phyloP scores from a whole-genome alignment of 2,888 invertebrate species.

The Piscicola geometra region DNA sequence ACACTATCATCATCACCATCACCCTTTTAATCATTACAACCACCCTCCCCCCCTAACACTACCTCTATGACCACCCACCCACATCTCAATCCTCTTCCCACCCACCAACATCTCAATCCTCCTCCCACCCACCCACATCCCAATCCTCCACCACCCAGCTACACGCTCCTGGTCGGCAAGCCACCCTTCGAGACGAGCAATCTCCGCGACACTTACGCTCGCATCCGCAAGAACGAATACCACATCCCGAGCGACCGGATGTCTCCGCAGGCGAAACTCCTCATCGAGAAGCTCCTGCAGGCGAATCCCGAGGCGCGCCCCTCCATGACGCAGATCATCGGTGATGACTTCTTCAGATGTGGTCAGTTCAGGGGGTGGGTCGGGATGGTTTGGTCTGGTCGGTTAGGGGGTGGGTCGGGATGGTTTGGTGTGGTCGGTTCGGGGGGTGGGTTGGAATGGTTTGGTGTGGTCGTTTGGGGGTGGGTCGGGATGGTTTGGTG shows the following conservation, averaged over 20 bases:
- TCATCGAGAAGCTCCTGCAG: constrained; percentile 58
- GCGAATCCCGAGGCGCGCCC: constrained; percentile 58
- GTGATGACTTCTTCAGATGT: constrained; percentile 52
- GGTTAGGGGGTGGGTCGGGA: neutral
- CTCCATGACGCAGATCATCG: constrained; percentile 54
- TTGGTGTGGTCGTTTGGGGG: too few species aligned
- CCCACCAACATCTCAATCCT: too few species aligned
- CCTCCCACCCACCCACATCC: too few species aligned
- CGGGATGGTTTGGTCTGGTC: too few species aligned
- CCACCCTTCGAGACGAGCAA: constrained; percentile 96
- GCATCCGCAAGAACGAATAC: constrained; percentile 92
- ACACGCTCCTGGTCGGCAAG: constrained; percentile 88
- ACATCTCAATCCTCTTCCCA: too few species aligned
- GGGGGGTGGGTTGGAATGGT: neutral
- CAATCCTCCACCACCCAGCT: constrained; percentile 55
- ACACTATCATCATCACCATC: too few species aligned
- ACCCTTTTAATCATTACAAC: too few species aligned
- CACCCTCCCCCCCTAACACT: too few species aligned
- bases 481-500: too few species aligned
- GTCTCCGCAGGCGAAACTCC: constrained; percentile 49
- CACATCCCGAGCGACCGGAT: constrained; percentile 60
- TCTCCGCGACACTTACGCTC: constrained; percentile 87
- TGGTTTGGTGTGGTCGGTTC: too few species aligned
- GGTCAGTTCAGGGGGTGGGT: constrained; percentile 43
- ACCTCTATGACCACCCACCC: too few species aligned